Conservation (phyloP, 2,888 invertebrate genomes). For the Agrotis ipsilon region DNA sequence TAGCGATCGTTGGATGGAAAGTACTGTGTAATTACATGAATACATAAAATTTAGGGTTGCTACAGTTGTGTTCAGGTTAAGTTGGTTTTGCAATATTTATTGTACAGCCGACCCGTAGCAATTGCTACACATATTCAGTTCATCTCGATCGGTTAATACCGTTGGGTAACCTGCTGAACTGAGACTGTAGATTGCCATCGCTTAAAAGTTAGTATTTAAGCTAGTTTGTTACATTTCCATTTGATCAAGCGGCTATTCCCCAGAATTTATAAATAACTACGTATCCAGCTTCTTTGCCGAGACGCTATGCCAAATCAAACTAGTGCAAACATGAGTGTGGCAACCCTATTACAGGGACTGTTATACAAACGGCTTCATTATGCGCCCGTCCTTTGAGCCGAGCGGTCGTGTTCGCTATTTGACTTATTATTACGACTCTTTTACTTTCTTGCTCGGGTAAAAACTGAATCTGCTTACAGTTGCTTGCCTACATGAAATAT, state of each 20-base stretch:
- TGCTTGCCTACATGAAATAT: no score
- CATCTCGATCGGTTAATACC: not conserved
- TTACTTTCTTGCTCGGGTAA: constrained; percentile 3
- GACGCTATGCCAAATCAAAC: not conserved
- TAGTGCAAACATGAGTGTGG: not conserved
- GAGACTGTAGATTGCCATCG: not conserved
- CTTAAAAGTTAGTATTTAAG: no score
- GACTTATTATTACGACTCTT: constrained; percentile 33
- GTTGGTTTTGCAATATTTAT: not conserved
- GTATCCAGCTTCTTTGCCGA: no score
- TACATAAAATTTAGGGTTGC: constrained; percentile 12
- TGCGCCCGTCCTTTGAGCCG: constrained; percentile 50
- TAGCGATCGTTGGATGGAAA: constrained; percentile 19
- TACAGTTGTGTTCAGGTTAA: not conserved
- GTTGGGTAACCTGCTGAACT: not conserved
- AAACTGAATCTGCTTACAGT: not conserved
- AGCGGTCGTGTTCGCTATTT: constrained; percentile 47
- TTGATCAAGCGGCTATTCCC: no score
- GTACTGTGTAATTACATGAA: constrained; percentile 6
- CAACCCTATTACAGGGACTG: not conserved
- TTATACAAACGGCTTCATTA: constrained; percentile 65
- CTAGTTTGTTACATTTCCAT: no score
- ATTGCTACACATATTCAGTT: not conserved
- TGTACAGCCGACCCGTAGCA: not conserved
- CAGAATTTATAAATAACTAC: no score